phyloP scores from a whole-genome alignment of 2,888 invertebrate genomes.

The Clitarchus hookeri region DNA sequence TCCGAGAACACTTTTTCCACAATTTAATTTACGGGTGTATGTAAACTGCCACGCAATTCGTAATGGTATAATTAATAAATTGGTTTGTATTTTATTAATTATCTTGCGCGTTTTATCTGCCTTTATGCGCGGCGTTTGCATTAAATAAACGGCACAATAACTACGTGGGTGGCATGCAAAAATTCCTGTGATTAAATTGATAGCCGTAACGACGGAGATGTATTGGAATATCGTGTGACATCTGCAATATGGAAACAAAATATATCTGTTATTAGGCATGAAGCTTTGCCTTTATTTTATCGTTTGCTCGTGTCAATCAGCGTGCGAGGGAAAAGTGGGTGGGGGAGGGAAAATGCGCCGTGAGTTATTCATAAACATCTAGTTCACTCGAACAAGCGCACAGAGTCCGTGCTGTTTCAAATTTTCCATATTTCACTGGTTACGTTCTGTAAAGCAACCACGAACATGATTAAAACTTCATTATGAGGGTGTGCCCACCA shows the following conservation, averaged over 20 bases:
- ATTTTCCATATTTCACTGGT: constrained; percentile 1
- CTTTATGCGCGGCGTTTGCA: background rate
- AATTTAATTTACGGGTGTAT: background rate
- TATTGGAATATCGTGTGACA: background rate
- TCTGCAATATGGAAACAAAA: background rate
- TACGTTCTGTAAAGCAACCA: background rate
- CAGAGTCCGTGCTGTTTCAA: background rate
- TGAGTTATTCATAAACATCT: background rate
- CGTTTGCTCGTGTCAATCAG: background rate
- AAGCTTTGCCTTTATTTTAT: too few relatives aligned
- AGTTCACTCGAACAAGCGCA: background rate
- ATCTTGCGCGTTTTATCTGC: background rate
- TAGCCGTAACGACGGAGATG: background rate
- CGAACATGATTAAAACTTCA: constrained; percentile 6
- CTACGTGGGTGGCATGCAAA: background rate
- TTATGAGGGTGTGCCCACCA: background rate
- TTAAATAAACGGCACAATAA: background rate
- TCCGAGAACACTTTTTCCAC: background rate
- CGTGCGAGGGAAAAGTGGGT: background rate
- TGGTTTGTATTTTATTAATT: background rate
- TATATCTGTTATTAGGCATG: background rate
- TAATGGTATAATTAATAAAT: background rate
- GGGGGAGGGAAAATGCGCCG: background rate
- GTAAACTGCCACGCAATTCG: background rate
- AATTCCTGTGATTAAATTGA: background rate